A percentile compares a stretch with the other conserved stretches of the same genome.
These are phyloP conservation scores for Euplagia quadripunctaria DNA, from an alignment of 2,888 invertebrate genomes.

Conservation along the genomic window DNA sequence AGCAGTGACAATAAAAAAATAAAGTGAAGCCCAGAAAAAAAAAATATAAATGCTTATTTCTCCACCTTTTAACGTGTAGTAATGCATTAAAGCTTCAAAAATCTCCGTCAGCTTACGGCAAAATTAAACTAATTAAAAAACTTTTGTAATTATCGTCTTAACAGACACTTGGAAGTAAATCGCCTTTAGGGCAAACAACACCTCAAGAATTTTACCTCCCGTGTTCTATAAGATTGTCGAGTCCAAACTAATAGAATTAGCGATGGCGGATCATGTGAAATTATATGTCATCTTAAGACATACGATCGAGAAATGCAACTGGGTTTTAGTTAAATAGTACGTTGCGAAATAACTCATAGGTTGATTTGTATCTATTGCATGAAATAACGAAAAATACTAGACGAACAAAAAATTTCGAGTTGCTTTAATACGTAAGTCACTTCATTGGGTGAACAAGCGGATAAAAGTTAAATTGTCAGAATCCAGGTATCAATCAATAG, in stretches of 20 bases:
- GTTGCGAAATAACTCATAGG: no score
- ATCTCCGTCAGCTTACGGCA: constrained; percentile 78
- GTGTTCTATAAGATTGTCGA: constrained; percentile 48
- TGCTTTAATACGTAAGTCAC: no score
- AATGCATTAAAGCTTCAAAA: constrained; percentile 77
- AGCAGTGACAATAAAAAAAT: not conserved
- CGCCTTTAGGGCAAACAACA: constrained; percentile 86
- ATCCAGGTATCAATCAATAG: no score
- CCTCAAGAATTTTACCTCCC: constrained; percentile 80
- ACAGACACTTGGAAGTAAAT: constrained; percentile 85
- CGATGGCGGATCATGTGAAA: not conserved
- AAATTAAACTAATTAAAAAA: constrained; percentile 87
- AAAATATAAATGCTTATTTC: constrained; percentile 31
- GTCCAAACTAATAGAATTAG: constrained; percentile 33
- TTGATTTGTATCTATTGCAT: not conserved
- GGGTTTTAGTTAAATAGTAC: no score
- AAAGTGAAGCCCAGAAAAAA: constrained; percentile 25
- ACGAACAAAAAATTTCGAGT: not conserved
- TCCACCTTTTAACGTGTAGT: constrained; percentile 52
- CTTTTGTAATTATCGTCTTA: constrained; percentile 87
- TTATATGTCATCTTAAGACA: no score
- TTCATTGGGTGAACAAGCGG: no score
- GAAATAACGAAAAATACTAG: not conserved
- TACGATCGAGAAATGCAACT: no score
- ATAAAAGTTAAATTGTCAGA: no score